Evolutionary conservation across 2,113 vertebrate genomes (phyloP), one percentile per base, ranked within the genome.

Genomic region (Peromyscus leucopus): DNA sequence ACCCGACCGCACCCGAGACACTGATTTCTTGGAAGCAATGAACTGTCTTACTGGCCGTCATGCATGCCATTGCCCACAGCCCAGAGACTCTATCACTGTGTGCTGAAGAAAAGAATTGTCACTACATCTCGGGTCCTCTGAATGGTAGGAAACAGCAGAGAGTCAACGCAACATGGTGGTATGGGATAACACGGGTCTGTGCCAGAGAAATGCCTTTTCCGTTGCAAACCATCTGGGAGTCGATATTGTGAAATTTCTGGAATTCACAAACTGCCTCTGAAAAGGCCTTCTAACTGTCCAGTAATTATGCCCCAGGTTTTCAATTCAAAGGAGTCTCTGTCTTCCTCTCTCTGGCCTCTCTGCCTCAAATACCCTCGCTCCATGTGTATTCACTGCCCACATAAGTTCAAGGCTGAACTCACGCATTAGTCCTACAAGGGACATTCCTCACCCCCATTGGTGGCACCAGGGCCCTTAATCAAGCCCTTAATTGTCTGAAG

Each of bases 1-100:
- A 93, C 46, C 67, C 67, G 57, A 76, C 61, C 91, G 90, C 21
- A 69, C 21, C 57, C 21, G 63, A 24, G 76, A 36, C 42, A 86
- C n/a, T 31, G 76, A 82, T 96, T 94, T 95, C 94, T 90, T 31
- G 1, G 33, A 96, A 95, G 72, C 3, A 36, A 5, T 71, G n/a
- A 72, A 48, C 94, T 48, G 24, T 71, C 84, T 92, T 48, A 59
- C 39, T 39, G 92, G 94, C 82, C 42, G 84, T 84, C 79, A 5
- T 42, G 55, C 33, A 84, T 61, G n/a, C n/a, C 33, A 48, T 65
- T 51, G 31, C 5, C 69, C 28, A 69, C 39, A 83, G 71, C 10
- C 39, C 42, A 2, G 55, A 97, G 89, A 61, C 79, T 82, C 85
- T 69, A 39, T 82, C 92, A 61, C 21, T 55, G 1, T n/a, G 96